Evolutionary conservation across 2,888 invertebrate species (phyloP).

Genomic region (Mactromeris polynyma): DNA sequence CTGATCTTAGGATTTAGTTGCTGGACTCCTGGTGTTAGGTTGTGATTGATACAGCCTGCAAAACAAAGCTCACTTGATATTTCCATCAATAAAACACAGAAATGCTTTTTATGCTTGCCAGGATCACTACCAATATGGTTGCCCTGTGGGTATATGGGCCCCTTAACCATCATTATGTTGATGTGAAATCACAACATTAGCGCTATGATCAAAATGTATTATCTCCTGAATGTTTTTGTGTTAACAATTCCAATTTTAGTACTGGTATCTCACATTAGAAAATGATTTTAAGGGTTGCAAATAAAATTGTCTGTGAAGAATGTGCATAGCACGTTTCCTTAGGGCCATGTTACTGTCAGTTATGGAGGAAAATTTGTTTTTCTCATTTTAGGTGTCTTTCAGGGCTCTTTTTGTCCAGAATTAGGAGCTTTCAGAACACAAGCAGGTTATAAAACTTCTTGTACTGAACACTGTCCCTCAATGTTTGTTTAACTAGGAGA

Average conservation of each 20-base stretch:
- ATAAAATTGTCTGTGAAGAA: neutral
- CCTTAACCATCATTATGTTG: neutral
- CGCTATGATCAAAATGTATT: neutral
- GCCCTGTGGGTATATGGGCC: neutral
- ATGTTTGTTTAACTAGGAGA: neutral
- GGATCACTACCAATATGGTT: neutral
- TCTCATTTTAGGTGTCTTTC: neutral
- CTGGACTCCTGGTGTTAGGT: neutral
- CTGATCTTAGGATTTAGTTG: neutral
- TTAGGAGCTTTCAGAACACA: neutral
- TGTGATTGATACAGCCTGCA: neutral
- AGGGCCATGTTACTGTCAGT: neutral
- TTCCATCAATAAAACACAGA: slow-evolving; percentile 8
- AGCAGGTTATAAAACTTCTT: neutral
- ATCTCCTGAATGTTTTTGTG: neutral
- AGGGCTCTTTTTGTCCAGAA: neutral
- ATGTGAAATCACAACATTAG: neutral
- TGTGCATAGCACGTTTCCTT: neutral
- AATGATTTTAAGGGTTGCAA: neutral
- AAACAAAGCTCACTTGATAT: neutral
- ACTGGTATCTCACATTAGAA: neutral
- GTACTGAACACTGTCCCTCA: neutral
- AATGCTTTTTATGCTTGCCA: neutral
- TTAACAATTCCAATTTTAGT: neutral
- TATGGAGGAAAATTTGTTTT: neutral